phyloP scores from a whole-genome alignment of 1,140 invertebrate genomes.

The Polypedilum pembai region DNA sequence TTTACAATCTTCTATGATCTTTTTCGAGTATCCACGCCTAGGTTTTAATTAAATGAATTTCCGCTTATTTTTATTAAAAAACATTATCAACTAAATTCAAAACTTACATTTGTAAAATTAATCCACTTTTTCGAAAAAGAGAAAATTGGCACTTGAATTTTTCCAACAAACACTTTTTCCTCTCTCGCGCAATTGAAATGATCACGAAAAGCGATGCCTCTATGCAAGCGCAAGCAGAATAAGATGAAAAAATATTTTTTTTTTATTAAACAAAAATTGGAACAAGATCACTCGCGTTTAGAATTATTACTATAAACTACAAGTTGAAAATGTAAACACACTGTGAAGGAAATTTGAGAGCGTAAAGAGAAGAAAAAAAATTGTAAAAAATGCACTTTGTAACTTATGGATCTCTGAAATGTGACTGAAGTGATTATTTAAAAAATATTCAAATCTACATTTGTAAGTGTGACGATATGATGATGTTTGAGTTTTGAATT shows the following conservation, averaged over 20 bases:
- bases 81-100: too few relatives aligned
- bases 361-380: neutral
- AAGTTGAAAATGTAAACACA: neutral
- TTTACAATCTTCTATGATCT: too few relatives aligned
- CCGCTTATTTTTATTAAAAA: too few relatives aligned
- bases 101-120: neutral
- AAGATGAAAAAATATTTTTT: neutral
- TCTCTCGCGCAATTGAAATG: neutral
- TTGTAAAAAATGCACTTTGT: neutral
- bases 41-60: too few relatives aligned
- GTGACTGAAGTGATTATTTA: neutral
- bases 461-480: neutral
- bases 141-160: neutral
- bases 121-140: neutral
- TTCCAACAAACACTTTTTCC: neutral
- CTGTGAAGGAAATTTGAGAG: neutral
- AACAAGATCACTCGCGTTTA: constrained; percentile 1
- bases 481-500: too few relatives aligned
- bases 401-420: neutral
- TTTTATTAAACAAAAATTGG: constrained; percentile 4
- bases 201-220: neutral
- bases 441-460: neutral
- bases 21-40: too few relatives aligned
- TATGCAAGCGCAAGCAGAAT: neutral
- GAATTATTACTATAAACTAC: neutral